These are phyloP conservation scores for Trematocara unimaculatum DNA, from an alignment of 2,113 vertebrate species.

Conservation along the genomic window DNA sequence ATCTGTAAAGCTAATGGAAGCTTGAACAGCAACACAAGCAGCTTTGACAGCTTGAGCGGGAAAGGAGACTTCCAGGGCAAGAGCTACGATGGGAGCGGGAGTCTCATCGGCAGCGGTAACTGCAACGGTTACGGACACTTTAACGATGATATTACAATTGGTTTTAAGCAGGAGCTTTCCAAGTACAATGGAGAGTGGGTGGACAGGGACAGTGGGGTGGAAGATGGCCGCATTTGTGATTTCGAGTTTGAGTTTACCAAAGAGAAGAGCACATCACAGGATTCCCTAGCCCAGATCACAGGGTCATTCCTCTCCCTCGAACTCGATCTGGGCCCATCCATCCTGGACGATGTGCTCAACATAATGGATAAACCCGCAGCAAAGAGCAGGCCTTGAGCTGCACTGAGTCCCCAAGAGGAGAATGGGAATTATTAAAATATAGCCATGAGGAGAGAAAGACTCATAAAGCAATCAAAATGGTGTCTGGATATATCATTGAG, in stretches of 20 bases:
- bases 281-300: conserved; percentile 83
- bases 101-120: conserved; percentile 26
- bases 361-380: conserved; percentile 87
- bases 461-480: conserved; percentile 55
- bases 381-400: conserved; percentile 64
- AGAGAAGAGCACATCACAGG: conserved; percentile 80
- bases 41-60: conserved; percentile 46
- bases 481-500: conserved; percentile 60
- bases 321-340: conserved; percentile 94
- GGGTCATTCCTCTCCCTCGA: conserved; percentile 91
- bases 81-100: conserved; percentile 20
- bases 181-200: conserved; percentile 83
- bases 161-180: conserved; percentile 80
- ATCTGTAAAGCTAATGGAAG: conserved; percentile 49
- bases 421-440: conserved; percentile 54
- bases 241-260: conserved; percentile 78
- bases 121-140: conserved; percentile 46
- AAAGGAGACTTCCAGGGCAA: conserved; percentile 44
- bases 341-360: conserved; percentile 95
- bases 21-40: conserved; percentile 61
- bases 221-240: conserved; percentile 77
- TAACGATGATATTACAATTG: conserved; percentile 63
- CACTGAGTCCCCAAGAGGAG: not conserved
- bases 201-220: conserved; percentile 80
- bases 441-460: conserved; percentile 35